Conservation (phyloP, 2,797 vertebrate genomes). For the Oceanodroma leucorhoa region DNA sequence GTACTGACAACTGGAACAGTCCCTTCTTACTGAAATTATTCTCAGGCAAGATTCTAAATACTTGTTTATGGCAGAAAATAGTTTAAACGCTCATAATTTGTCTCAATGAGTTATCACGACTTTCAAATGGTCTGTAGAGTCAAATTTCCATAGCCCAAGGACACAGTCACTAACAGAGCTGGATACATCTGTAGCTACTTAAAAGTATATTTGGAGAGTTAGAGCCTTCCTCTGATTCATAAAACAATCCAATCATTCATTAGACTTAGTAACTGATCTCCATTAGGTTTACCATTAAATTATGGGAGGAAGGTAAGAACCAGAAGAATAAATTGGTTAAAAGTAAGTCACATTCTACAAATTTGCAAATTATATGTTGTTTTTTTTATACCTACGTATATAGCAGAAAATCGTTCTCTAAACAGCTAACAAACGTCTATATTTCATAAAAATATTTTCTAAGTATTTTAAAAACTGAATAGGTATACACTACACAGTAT, state of each 20-base stretch:
- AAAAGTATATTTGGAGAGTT: not conserved
- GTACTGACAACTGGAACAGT: not conserved
- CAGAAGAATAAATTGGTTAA: not conserved
- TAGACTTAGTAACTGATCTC: not conserved
- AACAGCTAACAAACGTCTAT: not conserved
- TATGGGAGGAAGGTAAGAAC: not conserved
- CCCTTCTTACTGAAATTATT: not conserved
- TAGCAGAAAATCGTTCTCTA: not conserved
- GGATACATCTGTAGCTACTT: not conserved
- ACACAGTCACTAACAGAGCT: not conserved
- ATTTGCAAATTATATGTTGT: not conserved
- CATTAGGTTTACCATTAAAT: not conserved
- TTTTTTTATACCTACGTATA: not conserved
- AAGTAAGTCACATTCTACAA: not conserved
- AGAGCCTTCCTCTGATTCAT: not conserved
- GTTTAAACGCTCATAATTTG: not conserved
- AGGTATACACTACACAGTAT: not conserved
- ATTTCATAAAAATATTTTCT: not conserved
- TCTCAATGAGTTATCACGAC: not conserved
- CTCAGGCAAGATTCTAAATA: not conserved
- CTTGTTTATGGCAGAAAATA: not conserved
- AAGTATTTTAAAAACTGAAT: not conserved
- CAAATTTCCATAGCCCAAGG: not conserved
- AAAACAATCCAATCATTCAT: not conserved
- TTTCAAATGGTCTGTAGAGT: not conserved